Conservation (phyloP, 2,113 vertebrate species). For the Rostratula benghalensis region DNA sequence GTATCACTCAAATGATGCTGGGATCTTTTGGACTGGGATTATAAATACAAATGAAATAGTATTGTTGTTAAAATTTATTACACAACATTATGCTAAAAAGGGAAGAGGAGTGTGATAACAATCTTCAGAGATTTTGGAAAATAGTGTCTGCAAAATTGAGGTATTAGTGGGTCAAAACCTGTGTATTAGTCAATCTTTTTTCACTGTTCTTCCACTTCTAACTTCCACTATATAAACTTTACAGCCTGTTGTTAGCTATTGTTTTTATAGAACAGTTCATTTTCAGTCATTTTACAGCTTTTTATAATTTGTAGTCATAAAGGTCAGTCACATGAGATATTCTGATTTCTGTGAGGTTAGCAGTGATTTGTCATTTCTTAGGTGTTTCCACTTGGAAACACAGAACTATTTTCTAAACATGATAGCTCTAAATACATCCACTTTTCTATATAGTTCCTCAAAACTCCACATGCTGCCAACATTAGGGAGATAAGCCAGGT, state of each 20-base stretch:
- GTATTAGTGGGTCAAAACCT: not conserved
- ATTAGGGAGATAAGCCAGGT: not conserved
- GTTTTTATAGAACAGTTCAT: not conserved
- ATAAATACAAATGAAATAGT: not conserved
- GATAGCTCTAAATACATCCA: not conserved
- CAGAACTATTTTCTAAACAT: not conserved
- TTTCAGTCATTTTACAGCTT: not conserved
- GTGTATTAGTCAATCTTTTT: not conserved
- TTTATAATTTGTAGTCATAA: not conserved
- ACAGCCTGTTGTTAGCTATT: not conserved
- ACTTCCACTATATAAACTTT: not conserved
- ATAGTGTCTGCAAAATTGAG: not conserved
- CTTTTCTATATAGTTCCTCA: not conserved
- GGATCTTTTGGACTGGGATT: not conserved
- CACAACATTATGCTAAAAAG: not conserved
- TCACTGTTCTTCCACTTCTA: not conserved
- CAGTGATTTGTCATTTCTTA: not conserved
- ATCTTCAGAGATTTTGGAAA: not conserved
- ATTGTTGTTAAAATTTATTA: not conserved
- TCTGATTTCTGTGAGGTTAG: not conserved
- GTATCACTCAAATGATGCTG: not conserved
- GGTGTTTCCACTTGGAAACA: not conserved
- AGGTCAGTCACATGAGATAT: not conserved
- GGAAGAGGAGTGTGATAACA: fast-evolving
- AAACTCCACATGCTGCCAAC: not conserved